Conservation (phyloP, 2,113 vertebrate species). For the Cavia porcellus region DNA sequence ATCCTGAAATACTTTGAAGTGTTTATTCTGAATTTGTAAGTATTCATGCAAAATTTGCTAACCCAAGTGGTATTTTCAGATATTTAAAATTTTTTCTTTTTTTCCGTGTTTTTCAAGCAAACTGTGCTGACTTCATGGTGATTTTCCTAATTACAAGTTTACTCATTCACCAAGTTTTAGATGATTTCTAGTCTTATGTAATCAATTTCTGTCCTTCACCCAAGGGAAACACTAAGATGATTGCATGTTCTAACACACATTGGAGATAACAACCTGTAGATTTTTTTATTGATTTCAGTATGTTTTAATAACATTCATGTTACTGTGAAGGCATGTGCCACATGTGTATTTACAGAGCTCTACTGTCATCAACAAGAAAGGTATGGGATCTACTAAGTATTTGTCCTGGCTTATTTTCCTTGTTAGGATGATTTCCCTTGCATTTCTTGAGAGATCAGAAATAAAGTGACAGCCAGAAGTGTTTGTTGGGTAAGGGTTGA, state of each 20-base stretch:
- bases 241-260: neutral
- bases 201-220: neutral
- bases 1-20: conserved; percentile 14
- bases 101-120: neutral
- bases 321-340: neutral
- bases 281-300: neutral
- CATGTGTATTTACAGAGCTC: neutral
- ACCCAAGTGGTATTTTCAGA: neutral
- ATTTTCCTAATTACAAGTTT: neutral
- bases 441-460: neutral
- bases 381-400: neutral
- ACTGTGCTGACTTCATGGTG: neutral
- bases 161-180: neutral
- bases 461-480: neutral
- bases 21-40: neutral
- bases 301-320: neutral
- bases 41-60: conserved; percentile 13
- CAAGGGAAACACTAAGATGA: neutral
- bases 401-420: neutral
- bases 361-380: neutral
- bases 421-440: neutral
- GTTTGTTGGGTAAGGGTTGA: neutral
- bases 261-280: neutral
- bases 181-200: neutral
- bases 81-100: neutral